These are phyloP conservation scores for Cantharis nigra DNA, from an alignment of 2,888 invertebrate genomes.

Conservation along the genomic window DNA sequence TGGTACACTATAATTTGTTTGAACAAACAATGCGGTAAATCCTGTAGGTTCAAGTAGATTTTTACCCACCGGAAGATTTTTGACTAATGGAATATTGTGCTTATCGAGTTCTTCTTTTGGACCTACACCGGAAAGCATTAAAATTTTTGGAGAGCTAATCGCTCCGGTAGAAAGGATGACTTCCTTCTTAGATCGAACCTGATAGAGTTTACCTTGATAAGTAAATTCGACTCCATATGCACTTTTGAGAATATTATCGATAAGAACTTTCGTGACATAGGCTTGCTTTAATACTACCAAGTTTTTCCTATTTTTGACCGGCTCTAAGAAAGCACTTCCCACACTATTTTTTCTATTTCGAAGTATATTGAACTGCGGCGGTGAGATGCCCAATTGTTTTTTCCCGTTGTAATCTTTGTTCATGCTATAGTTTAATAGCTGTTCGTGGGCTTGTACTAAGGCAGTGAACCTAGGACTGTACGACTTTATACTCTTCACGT, in stretches of 20 bases:
- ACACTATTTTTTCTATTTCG: not conserved
- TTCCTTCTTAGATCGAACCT: not conserved
- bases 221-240: conserved; percentile 57
- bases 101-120: not conserved
- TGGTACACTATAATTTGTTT: not conserved
- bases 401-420: not conserved
- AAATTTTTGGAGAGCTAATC: not conserved
- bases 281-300: conserved; percentile 62
- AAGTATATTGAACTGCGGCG: not conserved
- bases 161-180: not conserved
- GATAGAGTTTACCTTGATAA: conserved; percentile 26
- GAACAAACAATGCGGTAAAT: not conserved
- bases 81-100: not conserved
- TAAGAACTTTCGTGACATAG: conserved; percentile 62
- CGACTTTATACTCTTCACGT: conserved; percentile 64
- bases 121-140: not conserved
- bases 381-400: not conserved
- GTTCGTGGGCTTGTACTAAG: conserved; percentile 51
- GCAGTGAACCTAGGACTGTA: conserved; percentile 54
- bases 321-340: conserved; percentile 60
- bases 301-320: conserved; percentile 53
- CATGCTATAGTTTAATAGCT: conserved; percentile 50
- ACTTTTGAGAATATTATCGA: conserved; percentile 51
- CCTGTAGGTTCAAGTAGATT: not conserved
- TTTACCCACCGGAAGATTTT: not conserved